Evolutionary conservation across 2,888 invertebrate species (phyloP).

Genomic region (Ophioninae sp.): DNA sequence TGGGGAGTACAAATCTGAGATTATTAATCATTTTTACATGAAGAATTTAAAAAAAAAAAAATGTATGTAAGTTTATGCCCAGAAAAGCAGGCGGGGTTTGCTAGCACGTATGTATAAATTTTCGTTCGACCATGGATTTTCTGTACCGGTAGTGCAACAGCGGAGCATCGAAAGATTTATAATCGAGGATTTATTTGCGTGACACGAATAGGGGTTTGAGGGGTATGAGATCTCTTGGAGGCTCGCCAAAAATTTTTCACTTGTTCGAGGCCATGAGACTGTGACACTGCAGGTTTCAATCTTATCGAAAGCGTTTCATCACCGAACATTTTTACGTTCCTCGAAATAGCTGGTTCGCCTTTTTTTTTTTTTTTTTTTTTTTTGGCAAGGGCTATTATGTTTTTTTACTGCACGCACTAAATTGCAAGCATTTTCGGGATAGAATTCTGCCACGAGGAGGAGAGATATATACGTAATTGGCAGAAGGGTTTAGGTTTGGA

Average conservation of each 20-base stretch:
- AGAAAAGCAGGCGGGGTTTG: no score
- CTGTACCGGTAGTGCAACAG: slow-evolving; percentile 1
- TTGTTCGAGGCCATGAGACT: background rate
- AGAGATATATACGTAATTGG: background rate
- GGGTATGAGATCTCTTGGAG: slow-evolving; percentile 24
- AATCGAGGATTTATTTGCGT: slow-evolving; percentile 46
- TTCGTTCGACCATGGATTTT: background rate
- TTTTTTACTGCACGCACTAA: background rate
- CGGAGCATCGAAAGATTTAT: slow-evolving; percentile 38
- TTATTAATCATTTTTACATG: no score
- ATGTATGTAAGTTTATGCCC: no score
- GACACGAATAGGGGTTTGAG: background rate
- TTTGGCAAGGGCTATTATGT: background rate
- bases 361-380: background rate
- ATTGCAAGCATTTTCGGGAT: background rate
- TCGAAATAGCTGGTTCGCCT: background rate
- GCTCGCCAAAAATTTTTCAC: slow-evolving; percentile 44
- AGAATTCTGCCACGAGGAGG: background rate
- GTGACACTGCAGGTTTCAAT: slow-evolving; percentile 24
- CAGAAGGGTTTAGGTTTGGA: background rate
- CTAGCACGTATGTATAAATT: background rate
- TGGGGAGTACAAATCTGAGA: no score
- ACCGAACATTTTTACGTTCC: background rate
- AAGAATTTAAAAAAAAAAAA: no score
- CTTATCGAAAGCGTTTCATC: slow-evolving; percentile 13